Evolutionary conservation across 2,797 vertebrate species (phyloP), one percentile per base, ranked within the genome.

Genomic region (Peromyscus nudipes): DNA sequence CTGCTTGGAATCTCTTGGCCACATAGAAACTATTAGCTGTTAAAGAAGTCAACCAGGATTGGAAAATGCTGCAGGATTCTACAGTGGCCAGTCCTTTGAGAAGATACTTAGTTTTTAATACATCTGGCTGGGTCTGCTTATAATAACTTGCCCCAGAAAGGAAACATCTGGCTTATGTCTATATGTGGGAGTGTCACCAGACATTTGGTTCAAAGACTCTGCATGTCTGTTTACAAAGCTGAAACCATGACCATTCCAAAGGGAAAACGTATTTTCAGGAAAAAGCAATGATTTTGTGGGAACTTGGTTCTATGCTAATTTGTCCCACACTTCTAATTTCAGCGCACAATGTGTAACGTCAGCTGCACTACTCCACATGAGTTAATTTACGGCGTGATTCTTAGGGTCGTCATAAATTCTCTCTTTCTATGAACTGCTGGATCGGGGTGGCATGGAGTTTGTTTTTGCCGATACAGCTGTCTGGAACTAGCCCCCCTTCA

Each of bases 141-240:
- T 64, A 87, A 75, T 19, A 83, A 29, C 83, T n/a, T 60, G 17
- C 19, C 23, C 27, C 60, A 57, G 27, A 84, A 81, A 94, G 40
- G 67, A 87, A 95, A 88, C 84, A 85, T 91, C 87, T 98, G 95
- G 87, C 75, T 84, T 77, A 25, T 83, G 91, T 97, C 80, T 94
- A 1, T 55, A 64, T 14, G 40, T 13, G 81, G 52, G 79, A 16
- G 0, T 91, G 46, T 55, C 55, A 84, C 89, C 80, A 96, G 84
- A 94, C 65, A 67, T 84, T 96, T 71, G 17, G n/a, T 93, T 94
- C 85, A 80, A 86, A 96, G 73, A 49, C 27, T 73, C 95, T 88
- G 89, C 27, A 49, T 55, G 84, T 31, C 31, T 96, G 29, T 96
- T 96, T 96, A 89, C 31, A 27, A 69, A 75, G n/a, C 9, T 10